Conservation (phyloP, 2,113 vertebrate species). For the Cololabis saira region DNA sequence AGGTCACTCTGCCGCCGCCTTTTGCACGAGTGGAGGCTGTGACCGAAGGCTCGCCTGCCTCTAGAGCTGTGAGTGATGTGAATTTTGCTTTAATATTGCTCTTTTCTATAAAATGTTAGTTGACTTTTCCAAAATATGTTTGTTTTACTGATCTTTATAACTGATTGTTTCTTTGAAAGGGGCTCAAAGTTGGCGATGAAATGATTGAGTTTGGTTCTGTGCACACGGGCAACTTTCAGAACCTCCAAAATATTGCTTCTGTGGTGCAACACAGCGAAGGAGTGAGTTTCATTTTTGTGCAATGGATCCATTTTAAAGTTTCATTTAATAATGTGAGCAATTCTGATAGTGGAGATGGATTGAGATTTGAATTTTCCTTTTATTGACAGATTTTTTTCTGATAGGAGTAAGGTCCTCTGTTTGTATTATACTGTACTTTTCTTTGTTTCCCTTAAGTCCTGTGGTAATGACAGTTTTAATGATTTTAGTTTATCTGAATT, state of each 20-base stretch:
- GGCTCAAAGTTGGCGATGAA: slow-evolving; percentile 89
- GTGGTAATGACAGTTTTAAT: not conserved
- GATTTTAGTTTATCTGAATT: not conserved
- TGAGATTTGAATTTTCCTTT: not conserved
- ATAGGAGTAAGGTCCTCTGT: not conserved
- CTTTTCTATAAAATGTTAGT: not conserved
- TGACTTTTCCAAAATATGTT: too few species aligned
- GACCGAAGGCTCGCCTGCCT: slow-evolving; percentile 89
- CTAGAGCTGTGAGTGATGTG: slow-evolving; percentile 81
- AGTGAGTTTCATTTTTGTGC: slow-evolving; percentile 77
- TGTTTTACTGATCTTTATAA: not conserved
- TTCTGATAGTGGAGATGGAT: not conserved
- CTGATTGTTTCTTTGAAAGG: slow-evolving; percentile 74
- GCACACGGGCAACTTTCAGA: slow-evolving; percentile 90
- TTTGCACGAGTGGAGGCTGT: slow-evolving; percentile 90
- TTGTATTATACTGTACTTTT: not conserved
- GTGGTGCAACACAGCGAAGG: slow-evolving; percentile 96
- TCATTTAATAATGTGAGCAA: not conserved
- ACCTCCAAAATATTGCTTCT: slow-evolving; percentile 88
- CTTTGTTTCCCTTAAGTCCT: not conserved
- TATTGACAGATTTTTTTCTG: not conserved
- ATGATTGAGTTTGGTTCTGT: slow-evolving; percentile 94
- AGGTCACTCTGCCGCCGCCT: slow-evolving; percentile 65
- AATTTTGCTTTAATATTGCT: not conserved
- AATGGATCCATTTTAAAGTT: not conserved